phyloP scores from a whole-genome alignment of 2,797 vertebrate genomes.

The Macropus fuliginosus region DNA sequence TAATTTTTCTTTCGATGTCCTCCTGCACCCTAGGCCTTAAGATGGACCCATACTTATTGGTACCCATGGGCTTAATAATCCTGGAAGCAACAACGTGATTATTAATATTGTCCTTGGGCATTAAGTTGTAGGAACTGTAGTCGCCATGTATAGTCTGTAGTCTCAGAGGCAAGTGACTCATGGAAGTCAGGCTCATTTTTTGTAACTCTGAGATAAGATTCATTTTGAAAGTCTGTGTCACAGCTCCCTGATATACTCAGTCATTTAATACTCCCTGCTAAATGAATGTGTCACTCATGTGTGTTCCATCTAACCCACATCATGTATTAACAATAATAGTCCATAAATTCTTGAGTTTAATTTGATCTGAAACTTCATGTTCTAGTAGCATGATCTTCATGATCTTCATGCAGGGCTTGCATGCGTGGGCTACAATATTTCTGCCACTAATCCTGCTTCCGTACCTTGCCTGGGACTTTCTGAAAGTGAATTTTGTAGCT shows the following conservation, averaged over 20 bases:
- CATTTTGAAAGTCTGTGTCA: background rate
- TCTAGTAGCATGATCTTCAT: background rate
- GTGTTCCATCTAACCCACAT: background rate
- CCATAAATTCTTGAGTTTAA: background rate
- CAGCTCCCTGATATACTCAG: background rate
- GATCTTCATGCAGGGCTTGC: background rate
- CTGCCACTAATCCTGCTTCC: background rate
- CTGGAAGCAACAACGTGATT: background rate
- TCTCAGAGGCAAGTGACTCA: background rate
- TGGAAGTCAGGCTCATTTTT: background rate
- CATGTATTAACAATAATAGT: background rate
- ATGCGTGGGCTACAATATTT: background rate
- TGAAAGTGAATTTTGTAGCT: background rate
- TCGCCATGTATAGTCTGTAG: background rate
- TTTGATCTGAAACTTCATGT: background rate
- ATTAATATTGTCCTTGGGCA: no score
- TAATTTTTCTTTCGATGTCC: background rate
- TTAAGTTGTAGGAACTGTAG: background rate
- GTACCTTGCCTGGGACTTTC: background rate
- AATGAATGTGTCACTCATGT: background rate
- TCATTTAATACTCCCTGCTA: background rate
- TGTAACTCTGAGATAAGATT: background rate
- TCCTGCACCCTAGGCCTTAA: background rate
- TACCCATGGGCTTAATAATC: background rate
- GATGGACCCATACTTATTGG: background rate